Percentiles rank a stretch among this genome's conserved stretches.
Evolutionary conservation across 2,113 vertebrate species (phyloP).

Genomic region (Rhegmatorhina hoffmannsi): DNA sequence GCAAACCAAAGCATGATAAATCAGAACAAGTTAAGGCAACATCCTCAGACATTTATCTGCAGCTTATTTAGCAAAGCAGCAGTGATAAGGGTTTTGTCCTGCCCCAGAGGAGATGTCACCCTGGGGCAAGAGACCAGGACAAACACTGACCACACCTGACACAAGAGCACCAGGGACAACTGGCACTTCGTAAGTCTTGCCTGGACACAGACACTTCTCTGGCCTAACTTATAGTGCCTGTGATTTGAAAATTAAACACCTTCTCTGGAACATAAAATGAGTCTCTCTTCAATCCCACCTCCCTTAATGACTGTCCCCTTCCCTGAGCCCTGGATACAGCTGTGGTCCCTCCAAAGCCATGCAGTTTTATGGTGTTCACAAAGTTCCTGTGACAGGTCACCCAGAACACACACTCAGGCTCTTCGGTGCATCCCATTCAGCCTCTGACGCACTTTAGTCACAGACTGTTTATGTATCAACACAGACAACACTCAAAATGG

Average conservation of each 20-base stretch:
- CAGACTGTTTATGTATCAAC: background rate
- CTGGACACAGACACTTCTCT: background rate
- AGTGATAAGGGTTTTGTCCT: background rate
- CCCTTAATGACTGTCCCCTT: background rate
- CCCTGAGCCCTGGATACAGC: background rate
- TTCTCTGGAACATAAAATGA: background rate
- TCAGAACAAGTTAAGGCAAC: background rate
- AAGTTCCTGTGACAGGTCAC: background rate
- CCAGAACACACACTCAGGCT: background rate
- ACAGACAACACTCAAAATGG: background rate
- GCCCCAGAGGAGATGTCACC: background rate
- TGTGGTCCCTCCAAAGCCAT: background rate
- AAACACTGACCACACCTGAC: background rate
- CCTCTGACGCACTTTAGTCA: background rate
- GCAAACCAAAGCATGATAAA: background rate
- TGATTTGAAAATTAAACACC: background rate
- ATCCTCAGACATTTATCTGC: fast-evolving
- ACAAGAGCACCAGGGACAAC: background rate
- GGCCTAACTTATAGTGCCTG: background rate
- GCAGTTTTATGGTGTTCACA: fast-evolving
- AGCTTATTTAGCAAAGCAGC: background rate
- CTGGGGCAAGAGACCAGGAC: background rate
- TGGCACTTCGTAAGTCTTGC: background rate
- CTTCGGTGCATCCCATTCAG: fast-evolving
- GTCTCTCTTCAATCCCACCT: background rate